Evolutionary conservation across 2,113 vertebrate species (phyloP).

Genomic region (Indicator maculatus): DNA sequence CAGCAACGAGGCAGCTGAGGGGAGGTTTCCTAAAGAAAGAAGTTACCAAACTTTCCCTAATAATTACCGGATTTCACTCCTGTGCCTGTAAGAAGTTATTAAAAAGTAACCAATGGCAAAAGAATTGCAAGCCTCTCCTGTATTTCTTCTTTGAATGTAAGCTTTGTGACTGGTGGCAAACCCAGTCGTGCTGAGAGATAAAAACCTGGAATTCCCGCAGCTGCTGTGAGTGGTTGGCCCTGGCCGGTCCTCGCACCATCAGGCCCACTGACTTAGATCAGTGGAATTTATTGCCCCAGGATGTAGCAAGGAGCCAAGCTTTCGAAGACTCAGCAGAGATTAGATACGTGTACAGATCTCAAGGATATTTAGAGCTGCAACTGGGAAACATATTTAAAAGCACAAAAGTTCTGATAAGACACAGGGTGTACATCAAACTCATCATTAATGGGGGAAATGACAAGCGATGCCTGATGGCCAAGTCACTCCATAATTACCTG

Average conservation of each 20-base stretch:
- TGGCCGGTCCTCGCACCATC: neutral
- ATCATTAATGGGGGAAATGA: neutral
- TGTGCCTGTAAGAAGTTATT: neutral
- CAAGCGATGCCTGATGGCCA: neutral
- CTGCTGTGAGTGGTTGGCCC: neutral
- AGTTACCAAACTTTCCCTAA: neutral
- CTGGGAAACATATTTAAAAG: neutral
- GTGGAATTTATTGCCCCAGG: conserved; percentile 28
- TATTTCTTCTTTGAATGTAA: neutral
- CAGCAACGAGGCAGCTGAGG: neutral
- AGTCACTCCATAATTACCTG: neutral
- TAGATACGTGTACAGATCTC: neutral
- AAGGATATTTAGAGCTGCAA: neutral
- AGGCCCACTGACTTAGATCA: neutral
- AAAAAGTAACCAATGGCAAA: neutral
- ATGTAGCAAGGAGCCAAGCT: neutral
- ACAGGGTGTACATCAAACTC: neutral
- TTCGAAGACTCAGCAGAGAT: neutral
- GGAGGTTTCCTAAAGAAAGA: too few relatives aligned
- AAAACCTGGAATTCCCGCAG: neutral
- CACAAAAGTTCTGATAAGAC: neutral
- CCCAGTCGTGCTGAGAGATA: accelerated
- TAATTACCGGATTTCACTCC: accelerated
- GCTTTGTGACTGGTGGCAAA: neutral
- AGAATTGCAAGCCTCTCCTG: neutral